Evolutionary conservation across 2,888 invertebrate species (phyloP), one percentile per base, ranked within the genome.

Genomic region (Plebejus argus): DNA sequence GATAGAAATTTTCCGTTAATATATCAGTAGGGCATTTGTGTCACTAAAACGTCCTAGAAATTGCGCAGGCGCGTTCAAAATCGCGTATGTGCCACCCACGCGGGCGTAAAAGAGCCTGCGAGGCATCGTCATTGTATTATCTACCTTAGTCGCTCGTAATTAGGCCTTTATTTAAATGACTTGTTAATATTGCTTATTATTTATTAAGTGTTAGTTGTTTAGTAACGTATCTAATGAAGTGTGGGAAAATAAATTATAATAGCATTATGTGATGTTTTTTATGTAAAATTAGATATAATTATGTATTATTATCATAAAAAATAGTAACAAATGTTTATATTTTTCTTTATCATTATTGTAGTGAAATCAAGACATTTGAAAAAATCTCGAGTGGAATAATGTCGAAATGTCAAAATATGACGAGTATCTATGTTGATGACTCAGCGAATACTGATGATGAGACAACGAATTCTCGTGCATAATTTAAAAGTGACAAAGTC

Each of bases 1-100:
- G 39, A 72, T 72, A 72, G 72, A 45, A 39, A 39, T 39, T 72
- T 35, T 72, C 72, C 72, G 39, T 72, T 23, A 72, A 72, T 20
- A 39, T 72, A 72, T 72, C 72, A 39, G 66, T 66, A 66, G 61
- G 61, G 71, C 71, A 39, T 39, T 39, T 45, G 23, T 72, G 72
- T 76, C 70, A 53, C 70, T 76, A 66, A 58, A 66, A 35, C 70
- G 76, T 70, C 76, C 70, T 70, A 53, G 49, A 35, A 84, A 85
- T 89, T 90, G 87, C 86, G 85, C 86, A 88, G 86, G 83, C 81
- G 81, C 83, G 89, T 89, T 86, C 86, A 85, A 87, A 89, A 90
- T 85, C 86, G 85, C 83, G 39, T 49, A 45, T 79, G 79, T 81
- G 78, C 84, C 86, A 85, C 89, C 90, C 88, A 90, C 90, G 85